A percentile compares a stretch with the other conserved stretches of the same genome.
phyloP scores from a whole-genome alignment of 2,113 vertebrate genomes.

The Suricata suricatta region DNA sequence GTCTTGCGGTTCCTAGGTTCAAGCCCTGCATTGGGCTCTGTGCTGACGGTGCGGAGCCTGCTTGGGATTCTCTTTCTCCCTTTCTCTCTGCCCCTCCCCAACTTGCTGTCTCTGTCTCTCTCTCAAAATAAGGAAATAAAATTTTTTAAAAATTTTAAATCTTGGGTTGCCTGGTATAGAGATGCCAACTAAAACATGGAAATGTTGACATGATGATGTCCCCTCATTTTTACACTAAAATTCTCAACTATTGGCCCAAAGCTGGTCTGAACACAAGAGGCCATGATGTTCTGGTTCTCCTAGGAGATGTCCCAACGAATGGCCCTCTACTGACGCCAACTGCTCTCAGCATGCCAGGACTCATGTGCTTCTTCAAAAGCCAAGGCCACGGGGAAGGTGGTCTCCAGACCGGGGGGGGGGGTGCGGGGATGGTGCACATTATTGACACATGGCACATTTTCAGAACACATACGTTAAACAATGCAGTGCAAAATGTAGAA shows the following conservation, averaged over 20 bases:
- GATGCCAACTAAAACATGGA: not conserved
- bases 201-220: accelerated
- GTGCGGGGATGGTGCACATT: not conserved
- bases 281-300: not conserved
- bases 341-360: not conserved
- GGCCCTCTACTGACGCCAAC: not conserved
- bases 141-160: not conserved
- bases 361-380: not conserved
- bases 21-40: too few relatives aligned
- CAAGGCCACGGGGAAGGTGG: not conserved
- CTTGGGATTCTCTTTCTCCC: too few relatives aligned
- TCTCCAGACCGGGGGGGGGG: not conserved
- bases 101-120: too few relatives aligned
- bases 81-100: too few relatives aligned
- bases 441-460: not conserved
- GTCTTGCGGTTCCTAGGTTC: too few relatives aligned
- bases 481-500: not conserved
- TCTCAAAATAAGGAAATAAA: too few relatives aligned
- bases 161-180: not conserved
- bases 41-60: too few relatives aligned
- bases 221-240: not conserved
- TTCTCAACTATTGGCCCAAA: not conserved
- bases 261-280: not conserved
- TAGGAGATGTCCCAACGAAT: not conserved
- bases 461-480: not conserved